Conservation (phyloP, 2,113 vertebrate genomes). For the Phyllopteryx taeniolatus region DNA sequence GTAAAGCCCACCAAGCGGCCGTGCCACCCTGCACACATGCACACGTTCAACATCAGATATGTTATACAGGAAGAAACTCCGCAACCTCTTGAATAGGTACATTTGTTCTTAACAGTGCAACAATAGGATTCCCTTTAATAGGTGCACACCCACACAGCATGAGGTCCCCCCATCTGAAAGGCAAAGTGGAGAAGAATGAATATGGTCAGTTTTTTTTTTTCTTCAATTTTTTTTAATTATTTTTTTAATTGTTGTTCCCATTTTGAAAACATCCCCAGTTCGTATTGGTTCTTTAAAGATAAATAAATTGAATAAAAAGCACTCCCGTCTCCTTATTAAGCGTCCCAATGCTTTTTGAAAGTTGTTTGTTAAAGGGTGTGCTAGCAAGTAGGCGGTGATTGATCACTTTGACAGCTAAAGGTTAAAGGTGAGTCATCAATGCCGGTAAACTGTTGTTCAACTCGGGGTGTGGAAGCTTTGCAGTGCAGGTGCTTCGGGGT, state of each 20-base stretch:
- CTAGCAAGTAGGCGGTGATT: neutral
- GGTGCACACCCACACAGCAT: constrained; percentile 30
- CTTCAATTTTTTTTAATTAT: constrained; percentile 54
- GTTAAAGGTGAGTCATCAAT: neutral
- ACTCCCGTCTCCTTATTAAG: constrained; percentile 12
- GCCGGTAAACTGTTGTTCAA: neutral
- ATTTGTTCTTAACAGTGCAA: constrained; percentile 50
- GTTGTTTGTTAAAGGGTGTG: neutral
- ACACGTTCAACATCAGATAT: constrained; percentile 20
- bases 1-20: constrained; percentile 59
- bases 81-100: constrained; percentile 61
- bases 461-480: neutral
- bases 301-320: constrained; percentile 74
- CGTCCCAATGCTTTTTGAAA: neutral
- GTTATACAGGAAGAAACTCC: constrained; percentile 37
- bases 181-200: constrained; percentile 58
- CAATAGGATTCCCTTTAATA: constrained; percentile 53
- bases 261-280: constrained; percentile 75
- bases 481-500: neutral
- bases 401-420: neutral
- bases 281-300: constrained; percentile 78
- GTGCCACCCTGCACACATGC: constrained; percentile 46
- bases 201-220: constrained; percentile 67
- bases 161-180: constrained; percentile 64
- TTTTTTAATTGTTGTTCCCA: constrained; percentile 63